A percentile compares a stretch with the other conserved stretches of the same genome.
Conservation (phyloP, 2,888 invertebrate species). For the Anoncus sp. region DNA sequence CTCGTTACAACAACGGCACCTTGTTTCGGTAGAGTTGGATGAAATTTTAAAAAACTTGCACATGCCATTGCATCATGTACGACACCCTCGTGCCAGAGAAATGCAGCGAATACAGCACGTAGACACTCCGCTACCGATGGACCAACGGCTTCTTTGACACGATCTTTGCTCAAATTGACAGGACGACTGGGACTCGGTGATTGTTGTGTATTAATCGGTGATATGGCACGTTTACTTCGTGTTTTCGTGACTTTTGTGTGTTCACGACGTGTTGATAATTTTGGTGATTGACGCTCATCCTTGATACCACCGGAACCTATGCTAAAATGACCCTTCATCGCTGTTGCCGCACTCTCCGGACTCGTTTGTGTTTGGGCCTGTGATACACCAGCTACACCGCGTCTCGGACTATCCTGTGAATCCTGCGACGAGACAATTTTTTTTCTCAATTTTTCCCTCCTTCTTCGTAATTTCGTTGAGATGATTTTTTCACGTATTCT, state of each 20-base stretch:
- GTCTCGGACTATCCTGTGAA: constrained; percentile 79
- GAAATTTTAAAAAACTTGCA: constrained; percentile 97
- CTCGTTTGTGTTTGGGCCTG: constrained; percentile 85
- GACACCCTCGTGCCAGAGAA: constrained; percentile 98
- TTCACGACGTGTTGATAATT: constrained; percentile 85
- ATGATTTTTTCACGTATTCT: constrained; percentile 40
- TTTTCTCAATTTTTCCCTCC: neutral
- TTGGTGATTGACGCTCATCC: constrained; percentile 85
- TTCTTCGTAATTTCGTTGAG: constrained; percentile 2
- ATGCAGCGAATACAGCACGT: constrained; percentile 97
- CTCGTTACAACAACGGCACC: constrained; percentile 90
- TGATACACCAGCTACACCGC: too few relatives aligned
- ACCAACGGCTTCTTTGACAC: constrained; percentile 93
- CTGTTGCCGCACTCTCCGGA: constrained; percentile 82
- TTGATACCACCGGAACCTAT: constrained; percentile 85
- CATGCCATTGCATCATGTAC: constrained; percentile 99
- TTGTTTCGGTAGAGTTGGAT: constrained; percentile 93
- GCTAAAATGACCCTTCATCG: constrained; percentile 85
- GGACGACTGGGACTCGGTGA: constrained; percentile 78
- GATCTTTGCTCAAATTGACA: constrained; percentile 83
- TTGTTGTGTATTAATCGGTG: constrained; percentile 83
- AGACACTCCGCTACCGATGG: constrained; percentile 96
- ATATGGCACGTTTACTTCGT: constrained; percentile 82
- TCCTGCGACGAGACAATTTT: constrained; percentile 72
- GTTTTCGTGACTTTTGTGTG: constrained; percentile 81